Evolutionary conservation across 1,140 invertebrate genomes (phyloP), one percentile per base, ranked within the genome.

Genomic region (Ridgeia piscesae): DNA sequence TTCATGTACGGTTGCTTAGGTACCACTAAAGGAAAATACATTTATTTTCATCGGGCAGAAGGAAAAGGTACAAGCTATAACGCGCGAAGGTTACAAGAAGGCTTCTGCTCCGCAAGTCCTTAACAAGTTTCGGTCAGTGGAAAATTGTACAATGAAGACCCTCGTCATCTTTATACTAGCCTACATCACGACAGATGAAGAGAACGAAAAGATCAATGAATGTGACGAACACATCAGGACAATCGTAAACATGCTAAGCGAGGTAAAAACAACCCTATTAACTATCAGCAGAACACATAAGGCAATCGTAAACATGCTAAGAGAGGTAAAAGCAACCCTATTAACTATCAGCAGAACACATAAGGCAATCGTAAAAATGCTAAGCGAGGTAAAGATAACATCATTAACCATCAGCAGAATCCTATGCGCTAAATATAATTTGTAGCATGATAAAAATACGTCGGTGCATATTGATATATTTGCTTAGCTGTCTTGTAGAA

Each of bases 151-250:
- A 21, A 77, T 92, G 91, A 21, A 34, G 34, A n/a, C 33, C 91
- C 48, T 88, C 6, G 91, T 48, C 33, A 77, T 88, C 17, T 88
- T 92, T n/a, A 31, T 92, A 31, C 91, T 92, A 34, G 91, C 92
- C 77, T 93, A 92, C 33, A 48, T 93, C n/a, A 91, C 91, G 33
- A 93, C 34, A n/a, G 92, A 93, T 6, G 91, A 92, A 21, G 92
- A 93, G 33, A 93, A 93, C 77, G 92, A 93, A 48, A 91, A 88
- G 77, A 42, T 93, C 35, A 92, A 93, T 88, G 89, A 91, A 31
- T 91, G 35, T 77, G 33, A 91, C 33, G 35, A 93, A 33, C 35
- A 34, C 34, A 91, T 93, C 91, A 21, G 33, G 8, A 88, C 91
- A 31, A 35, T 93, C 50, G n/a, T 90, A 2, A 11, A 34, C 2